Percentiles rank a stretch among this genome's conserved stretches.
Conservation (phyloP, 2,888 invertebrate species). For the Abrostola tripartita region DNA sequence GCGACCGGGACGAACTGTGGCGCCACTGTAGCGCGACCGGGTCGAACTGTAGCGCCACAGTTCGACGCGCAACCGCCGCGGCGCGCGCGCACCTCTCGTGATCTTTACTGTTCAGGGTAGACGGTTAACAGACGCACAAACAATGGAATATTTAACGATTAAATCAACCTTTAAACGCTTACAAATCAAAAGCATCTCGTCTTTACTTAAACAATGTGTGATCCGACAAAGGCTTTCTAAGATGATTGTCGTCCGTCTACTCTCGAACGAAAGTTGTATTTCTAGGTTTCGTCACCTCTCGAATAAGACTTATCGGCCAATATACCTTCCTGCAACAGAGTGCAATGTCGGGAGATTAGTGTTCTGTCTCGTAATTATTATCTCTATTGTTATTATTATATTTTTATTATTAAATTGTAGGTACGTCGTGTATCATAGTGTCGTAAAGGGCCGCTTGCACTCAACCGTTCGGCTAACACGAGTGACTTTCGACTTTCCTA, state of each 20-base stretch:
- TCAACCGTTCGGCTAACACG: slow-evolving; percentile 58
- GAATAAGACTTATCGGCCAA: slow-evolving; percentile 59
- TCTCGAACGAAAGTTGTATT: slow-evolving; percentile 34
- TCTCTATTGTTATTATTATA: slow-evolving; percentile 55
- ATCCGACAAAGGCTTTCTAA: neutral
- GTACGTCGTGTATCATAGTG: slow-evolving; percentile 49
- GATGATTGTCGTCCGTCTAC: slow-evolving; percentile 11
- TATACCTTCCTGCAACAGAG: slow-evolving; percentile 60
- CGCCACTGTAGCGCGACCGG: slow-evolving; percentile 3
- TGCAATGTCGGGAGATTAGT: slow-evolving; percentile 60
- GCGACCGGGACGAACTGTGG: slow-evolving; percentile 5
- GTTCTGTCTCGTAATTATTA: slow-evolving; percentile 54
- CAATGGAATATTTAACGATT: neutral
- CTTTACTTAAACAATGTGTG: neutral
- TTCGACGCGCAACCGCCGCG: neutral
- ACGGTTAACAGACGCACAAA: slow-evolving; percentile 7
- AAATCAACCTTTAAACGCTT: slow-evolving; percentile 7
- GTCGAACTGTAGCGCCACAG: neutral
- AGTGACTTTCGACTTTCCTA: slow-evolving; percentile 66
- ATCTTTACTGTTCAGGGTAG: slow-evolving; percentile 27
- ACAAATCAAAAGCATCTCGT: slow-evolving; percentile 4
- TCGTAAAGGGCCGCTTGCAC: slow-evolving; percentile 49
- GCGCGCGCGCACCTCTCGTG: slow-evolving; percentile 10
- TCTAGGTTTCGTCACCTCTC: slow-evolving; percentile 52
- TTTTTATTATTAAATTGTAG: slow-evolving; percentile 56